Evolutionary conservation across 2,888 invertebrate species (phyloP).

Genomic region (Crepidodera aurea): DNA sequence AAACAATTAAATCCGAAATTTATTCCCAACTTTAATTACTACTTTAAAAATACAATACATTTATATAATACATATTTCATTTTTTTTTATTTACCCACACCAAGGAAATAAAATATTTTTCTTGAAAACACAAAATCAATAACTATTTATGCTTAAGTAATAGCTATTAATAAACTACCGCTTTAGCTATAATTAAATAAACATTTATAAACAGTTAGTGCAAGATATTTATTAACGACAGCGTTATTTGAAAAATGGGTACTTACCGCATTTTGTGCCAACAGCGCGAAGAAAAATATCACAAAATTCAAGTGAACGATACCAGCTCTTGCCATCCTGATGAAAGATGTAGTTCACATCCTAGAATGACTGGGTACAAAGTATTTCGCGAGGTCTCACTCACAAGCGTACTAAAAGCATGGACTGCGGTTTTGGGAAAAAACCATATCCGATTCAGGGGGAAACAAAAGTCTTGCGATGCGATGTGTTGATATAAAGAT

Average conservation of each 20-base stretch:
- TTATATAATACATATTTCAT: too few species aligned
- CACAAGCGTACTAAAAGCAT: neutral
- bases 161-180: neutral
- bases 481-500: neutral
- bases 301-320: too few species aligned
- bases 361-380: neutral
- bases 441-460: conserved; percentile 25
- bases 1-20: too few species aligned
- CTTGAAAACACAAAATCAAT: too few species aligned
- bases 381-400: neutral
- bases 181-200: conserved; percentile 4
- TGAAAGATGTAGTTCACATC: conserved; percentile 18
- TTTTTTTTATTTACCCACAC: too few species aligned
- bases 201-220: neutral
- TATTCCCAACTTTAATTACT: too few species aligned
- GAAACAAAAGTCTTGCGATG: conserved; percentile 7
- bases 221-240: neutral
- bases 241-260: neutral
- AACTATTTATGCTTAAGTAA: too few species aligned
- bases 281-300: neutral
- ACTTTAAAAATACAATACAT: too few species aligned
- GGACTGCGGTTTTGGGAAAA: conserved; percentile 24
- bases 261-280: conserved; percentile 6
- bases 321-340: neutral
- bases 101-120: too few species aligned